Percentiles rank a stretch among this genome's conserved stretches.
Evolutionary conservation across 2,113 vertebrate genomes (phyloP).

Genomic region (Psittacara wagleri): DNA sequence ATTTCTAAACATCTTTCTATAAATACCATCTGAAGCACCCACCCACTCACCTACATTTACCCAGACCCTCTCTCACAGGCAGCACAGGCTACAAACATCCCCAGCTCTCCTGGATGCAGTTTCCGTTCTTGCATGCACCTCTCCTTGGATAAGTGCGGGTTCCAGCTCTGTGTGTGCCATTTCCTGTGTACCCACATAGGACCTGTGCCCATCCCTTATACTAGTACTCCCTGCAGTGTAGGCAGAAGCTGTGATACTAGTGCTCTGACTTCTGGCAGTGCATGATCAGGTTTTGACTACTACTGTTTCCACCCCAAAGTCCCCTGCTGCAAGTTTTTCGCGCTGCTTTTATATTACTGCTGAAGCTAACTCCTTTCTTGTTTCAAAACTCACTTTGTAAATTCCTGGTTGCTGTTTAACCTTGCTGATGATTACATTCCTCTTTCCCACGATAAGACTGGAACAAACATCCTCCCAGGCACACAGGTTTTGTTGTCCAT

Average conservation of each 20-base stretch:
- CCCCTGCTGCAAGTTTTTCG: background rate
- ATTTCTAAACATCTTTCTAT: background rate
- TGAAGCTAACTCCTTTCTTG: background rate
- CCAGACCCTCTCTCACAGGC: background rate
- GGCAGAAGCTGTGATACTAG: background rate
- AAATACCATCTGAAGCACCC: background rate
- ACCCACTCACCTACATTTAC: background rate
- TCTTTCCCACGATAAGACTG: background rate
- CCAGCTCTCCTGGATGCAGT: background rate
- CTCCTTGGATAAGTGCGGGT: background rate
- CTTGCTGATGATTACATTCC: background rate
- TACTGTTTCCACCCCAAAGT: background rate
- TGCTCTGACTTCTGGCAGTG: background rate
- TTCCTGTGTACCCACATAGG: accelerated
- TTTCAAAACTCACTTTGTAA: background rate
- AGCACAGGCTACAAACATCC: background rate
- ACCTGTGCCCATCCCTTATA: background rate
- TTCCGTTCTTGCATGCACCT: background rate
- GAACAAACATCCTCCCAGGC: background rate
- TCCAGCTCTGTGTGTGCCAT: background rate
- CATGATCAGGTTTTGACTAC: background rate
- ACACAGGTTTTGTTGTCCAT: background rate
- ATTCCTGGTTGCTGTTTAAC: background rate
- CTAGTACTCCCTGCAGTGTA: background rate
- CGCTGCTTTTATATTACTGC: background rate